Base-by-base conservation (phyloP, 2,797 vertebrate genomes). In the Spinus olivaceus region DNA sequence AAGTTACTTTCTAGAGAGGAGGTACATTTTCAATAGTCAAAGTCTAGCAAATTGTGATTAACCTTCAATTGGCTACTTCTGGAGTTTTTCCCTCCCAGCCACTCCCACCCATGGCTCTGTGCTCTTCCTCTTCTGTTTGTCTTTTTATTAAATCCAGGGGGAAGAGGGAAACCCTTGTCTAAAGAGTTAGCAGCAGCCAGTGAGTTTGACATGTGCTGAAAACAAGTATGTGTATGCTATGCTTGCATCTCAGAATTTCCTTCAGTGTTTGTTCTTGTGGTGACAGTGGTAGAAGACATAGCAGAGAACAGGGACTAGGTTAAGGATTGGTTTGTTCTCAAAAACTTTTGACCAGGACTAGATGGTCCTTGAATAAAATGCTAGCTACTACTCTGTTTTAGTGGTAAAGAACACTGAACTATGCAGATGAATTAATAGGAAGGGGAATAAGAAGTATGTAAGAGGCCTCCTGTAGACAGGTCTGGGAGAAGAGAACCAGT, bases 191-290 rank as follows among this genome's bases (percentile, higher is more conserved):
- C 51, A 82, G 44, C 49, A 71, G 14, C 32, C 64, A 77, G 10
- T 42, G 44, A n/a, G 19, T 79, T 86, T 6, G n/a, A 70, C 21
- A 32, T 25, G 27, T 46, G 28, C 47, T 70, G 56, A 47, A 86
- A 88, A 8, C 69, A 66, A 46, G 46, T 27, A 4, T 25, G 10
- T 30, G 2, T 54, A 47, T 50, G 7, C 9, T 39, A 2, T 70
- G 28, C 41, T 56, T 35, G 8, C 39, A 30, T 32, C 57, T 81
- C 73, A 33, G 63, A 14, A 61, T 84, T 66, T 80, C 63, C 57
- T 54, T 88, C 44, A 18, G 0, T 56, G 15, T 63, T 69, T 0
- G 0, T 77, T 16, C 35, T 19, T 44, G 39, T 42, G 7, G 14
- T n/a, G 57, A 37, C 3, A 1, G 20, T 71, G 35, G 15, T 33